These are phyloP conservation scores for Leucophora obtusa DNA, from an alignment of 2,888 invertebrate genomes.

Conservation along the genomic window DNA sequence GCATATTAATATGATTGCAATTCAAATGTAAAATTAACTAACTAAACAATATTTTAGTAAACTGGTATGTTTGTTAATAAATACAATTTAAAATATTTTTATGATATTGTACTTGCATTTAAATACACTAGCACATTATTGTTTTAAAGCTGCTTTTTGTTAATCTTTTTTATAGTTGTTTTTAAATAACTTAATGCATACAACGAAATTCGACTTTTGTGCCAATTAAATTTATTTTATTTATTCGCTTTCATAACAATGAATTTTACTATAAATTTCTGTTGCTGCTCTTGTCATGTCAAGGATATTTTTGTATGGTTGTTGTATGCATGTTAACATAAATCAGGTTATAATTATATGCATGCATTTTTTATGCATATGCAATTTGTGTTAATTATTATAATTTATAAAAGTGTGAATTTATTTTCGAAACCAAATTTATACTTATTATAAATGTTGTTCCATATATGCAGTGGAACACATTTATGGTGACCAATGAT, in stretches of 20 bases:
- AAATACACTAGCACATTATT: background rate
- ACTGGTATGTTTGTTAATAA: background rate
- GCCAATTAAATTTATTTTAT: constrained; percentile 20
- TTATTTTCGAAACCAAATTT: too few relatives aligned
- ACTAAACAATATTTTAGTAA: background rate
- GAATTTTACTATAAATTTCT: background rate
- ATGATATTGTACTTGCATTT: background rate
- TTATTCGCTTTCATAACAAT: constrained; percentile 30
- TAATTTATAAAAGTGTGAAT: background rate
- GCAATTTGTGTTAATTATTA: background rate
- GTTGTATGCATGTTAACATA: constrained; percentile 6
- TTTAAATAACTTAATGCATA: background rate
- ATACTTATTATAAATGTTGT: too few relatives aligned
- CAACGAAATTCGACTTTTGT: constrained; percentile 38
- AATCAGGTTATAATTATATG: constrained; percentile 8
- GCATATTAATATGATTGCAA: background rate
- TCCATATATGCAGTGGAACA: too few relatives aligned
- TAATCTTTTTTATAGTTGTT: constrained; percentile 8
- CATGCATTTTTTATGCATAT: constrained; percentile 23
- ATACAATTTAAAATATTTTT: background rate
- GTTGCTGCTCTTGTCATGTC: constrained; percentile 41
- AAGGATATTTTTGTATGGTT: constrained; percentile 45
- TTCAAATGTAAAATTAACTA: background rate
- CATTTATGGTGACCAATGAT: too few relatives aligned
- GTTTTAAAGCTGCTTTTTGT: background rate